These are phyloP conservation scores for Gallinago paraguaiae DNA, from an alignment of 2,113 vertebrate genomes.

Conservation along the genomic window DNA sequence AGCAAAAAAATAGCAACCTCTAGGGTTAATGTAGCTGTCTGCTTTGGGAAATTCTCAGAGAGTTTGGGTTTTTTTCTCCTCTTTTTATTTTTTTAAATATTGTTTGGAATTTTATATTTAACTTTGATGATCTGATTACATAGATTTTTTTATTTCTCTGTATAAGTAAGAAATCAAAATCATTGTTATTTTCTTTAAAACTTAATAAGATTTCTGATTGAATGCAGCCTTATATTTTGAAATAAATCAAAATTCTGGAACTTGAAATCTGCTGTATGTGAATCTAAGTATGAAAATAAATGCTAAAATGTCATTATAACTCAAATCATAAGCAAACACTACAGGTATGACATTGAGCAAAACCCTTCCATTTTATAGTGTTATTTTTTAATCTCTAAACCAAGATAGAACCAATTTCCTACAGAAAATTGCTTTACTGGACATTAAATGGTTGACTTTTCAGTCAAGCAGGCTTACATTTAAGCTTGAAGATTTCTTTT, in stretches of 20 bases:
- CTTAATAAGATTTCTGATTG: background rate
- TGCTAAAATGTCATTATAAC: background rate
- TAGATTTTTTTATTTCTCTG: background rate
- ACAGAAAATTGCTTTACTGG: background rate
- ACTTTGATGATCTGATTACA: background rate
- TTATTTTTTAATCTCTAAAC: background rate
- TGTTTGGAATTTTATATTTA: background rate
- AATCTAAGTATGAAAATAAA: background rate
- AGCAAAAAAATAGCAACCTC: background rate
- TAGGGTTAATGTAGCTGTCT: background rate
- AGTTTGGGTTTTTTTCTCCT: background rate
- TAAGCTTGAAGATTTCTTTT: background rate
- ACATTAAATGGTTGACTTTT: background rate
- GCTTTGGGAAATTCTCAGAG: background rate
- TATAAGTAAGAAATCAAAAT: background rate
- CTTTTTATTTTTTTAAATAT: background rate
- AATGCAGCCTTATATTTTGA: background rate
- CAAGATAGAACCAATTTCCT: background rate
- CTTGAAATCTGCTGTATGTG: background rate
- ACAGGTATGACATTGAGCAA: background rate
- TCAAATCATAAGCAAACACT: background rate
- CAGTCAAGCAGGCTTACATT: background rate
- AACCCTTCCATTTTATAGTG: background rate
- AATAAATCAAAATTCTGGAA: background rate
- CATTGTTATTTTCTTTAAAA: background rate